Evolutionary conservation across 2,797 vertebrate species (phyloP), one percentile per base, ranked within the genome.

Genomic region (Anguilla marmorata): DNA sequence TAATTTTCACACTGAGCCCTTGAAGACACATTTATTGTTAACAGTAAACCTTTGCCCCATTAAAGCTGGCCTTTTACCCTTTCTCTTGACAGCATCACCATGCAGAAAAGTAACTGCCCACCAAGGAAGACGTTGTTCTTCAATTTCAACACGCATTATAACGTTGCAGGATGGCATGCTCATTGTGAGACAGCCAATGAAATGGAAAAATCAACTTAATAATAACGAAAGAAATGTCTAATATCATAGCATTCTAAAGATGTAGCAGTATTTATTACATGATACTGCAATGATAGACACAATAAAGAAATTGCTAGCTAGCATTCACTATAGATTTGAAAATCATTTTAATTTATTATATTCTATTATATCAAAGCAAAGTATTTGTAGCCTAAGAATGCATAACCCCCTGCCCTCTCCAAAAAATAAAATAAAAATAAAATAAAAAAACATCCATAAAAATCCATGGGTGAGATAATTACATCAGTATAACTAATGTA

Each of bases 1-100:
- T 89, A 85, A 86, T 89, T 95, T 93, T 91, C 93, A 93, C 92
- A 89, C 91, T 93, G 92, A 93, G 89, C 88, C 93, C 92, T 92
- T 58, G 89, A 90, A 94, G 91, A 94, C 90, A 90, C 92, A 90
- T 95, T 96, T 94, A 94, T 90, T 93, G 89, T 93, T 90, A 89
- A 90, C 91, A 90, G 93, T 95, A 93, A 95, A 94, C 94, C 91
- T 90, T 92, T 91, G 92, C 91, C 93, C 93, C 92, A 95, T 95
- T 90, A 89, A 87, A 85, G 79, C 45, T 27, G 87, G 69, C 63
- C 86, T 86, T 88, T 86, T 84, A 84, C 80, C 82, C 66, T 72
- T 3, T 54, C 66, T 87, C 74, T 88, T 76, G 76, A 89, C 86
- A 85, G n/a, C 30, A 12, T 48, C 85, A 76, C 85, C 24, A 52